Percentiles rank a stretch among this genome's conserved stretches.
Conservation (phyloP, 92 coral and sea anemone species). For the Epizoanthus stellaris region DNA sequence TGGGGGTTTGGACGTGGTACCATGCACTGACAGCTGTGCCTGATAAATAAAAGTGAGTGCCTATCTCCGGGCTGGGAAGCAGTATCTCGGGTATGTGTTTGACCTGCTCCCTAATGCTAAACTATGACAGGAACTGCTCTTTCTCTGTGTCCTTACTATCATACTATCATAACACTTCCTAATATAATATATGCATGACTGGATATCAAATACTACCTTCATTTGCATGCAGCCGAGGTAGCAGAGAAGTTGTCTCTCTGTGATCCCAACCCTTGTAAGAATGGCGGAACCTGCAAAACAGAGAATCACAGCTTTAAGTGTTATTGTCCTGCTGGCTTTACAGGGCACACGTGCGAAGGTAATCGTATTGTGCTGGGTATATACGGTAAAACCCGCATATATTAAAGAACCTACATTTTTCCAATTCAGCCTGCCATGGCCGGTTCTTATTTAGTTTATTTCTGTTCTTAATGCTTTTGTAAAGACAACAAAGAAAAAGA, state of each 20-base stretch:
- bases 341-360: slow-evolving; percentile 73
- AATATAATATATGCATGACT: background rate
- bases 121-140: no score
- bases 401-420: background rate
- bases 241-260: slow-evolving; percentile 39
- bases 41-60: no score
- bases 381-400: background rate
- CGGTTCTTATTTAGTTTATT: background rate
- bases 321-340: slow-evolving; percentile 69
- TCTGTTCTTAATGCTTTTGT: background rate
- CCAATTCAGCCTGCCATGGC: no score
- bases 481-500: background rate
- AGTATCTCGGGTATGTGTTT: no score
- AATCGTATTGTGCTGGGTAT: background rate
- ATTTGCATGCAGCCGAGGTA: slow-evolving; percentile 12
- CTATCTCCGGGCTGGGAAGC: no score
- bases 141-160: no score
- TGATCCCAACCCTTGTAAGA: slow-evolving; percentile 76
- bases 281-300: slow-evolving; percentile 75
- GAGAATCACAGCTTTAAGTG: slow-evolving; percentile 64
- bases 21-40: no score
- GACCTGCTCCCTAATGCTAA: no score
- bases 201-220: background rate
- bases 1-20: no score
- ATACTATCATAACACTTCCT: no score